These are phyloP conservation scores for Nudaria mundana DNA, from an alignment of 2,888 invertebrate genomes.

Conservation along the genomic window DNA sequence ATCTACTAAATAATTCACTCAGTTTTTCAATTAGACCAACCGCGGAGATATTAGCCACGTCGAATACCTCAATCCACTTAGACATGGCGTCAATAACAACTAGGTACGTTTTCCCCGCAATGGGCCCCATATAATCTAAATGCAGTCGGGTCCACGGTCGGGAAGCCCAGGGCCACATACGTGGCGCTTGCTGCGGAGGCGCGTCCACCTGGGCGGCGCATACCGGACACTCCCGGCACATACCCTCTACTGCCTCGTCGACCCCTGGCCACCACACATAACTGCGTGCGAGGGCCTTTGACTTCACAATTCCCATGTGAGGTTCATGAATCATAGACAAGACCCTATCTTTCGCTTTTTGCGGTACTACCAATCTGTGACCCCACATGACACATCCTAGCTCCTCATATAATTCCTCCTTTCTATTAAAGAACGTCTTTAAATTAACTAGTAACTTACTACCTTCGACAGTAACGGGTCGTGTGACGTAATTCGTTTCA, in stretches of 20 bases:
- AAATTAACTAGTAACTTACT: neutral
- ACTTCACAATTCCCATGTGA: too few species aligned
- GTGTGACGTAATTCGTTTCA: neutral
- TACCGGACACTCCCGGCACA: conserved; percentile 2
- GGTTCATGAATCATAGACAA: neutral
- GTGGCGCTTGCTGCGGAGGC: neutral
- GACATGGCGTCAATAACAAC: conserved; percentile 6
- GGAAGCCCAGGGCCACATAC: conserved; percentile 4
- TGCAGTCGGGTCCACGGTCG: conserved; percentile 8
- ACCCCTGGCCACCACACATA: conserved; percentile 18
- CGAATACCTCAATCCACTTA: conserved; percentile 4
- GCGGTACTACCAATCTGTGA: neutral
- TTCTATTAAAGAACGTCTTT: too few species aligned
- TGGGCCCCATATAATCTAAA: conserved; percentile 18
- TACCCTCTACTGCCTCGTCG: conserved; percentile 27
- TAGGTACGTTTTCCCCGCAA: conserved; percentile 7
- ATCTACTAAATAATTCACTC: neutral
- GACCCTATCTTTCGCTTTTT: neutral
- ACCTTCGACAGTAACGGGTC: neutral
- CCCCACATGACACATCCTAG: neutral
- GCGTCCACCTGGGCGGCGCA: conserved; percentile 4
- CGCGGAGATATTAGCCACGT: neutral
- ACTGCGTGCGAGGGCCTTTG: conserved; percentile 8
- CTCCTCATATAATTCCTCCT: neutral
- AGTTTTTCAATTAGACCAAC: neutral